Evolutionary conservation across 30 jellyfish, hydroid and myxozoan genomes (phyloP), one percentile per base, ranked within the genome.

Genomic region (Catostylus mosaicus): DNA sequence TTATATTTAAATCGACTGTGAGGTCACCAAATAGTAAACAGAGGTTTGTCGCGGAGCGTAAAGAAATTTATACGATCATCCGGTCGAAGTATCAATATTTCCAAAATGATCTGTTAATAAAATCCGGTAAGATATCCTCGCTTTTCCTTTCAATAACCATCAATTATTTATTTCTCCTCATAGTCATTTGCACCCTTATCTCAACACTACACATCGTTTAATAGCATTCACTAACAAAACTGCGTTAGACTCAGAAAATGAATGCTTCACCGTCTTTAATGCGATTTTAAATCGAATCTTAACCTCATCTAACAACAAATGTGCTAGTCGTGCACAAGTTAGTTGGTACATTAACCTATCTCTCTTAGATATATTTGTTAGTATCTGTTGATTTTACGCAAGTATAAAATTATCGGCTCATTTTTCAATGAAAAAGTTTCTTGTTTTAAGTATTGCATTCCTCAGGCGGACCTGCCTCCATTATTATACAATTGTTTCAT

Each of bases 21-120:
- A 68, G 80, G 80, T 61, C 80, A 68, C 62, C 30, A 34, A 68
- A 68, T 48, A 38, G 80, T 68, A 68, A 68, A 68, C 80, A 68
- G 37, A 23, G 30, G 47, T 36, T 43, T 30, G 29, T 36, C n/a
- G 77, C 77, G 47, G 47, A 43, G 51, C 29, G 31, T 1, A 68
- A 43, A 29, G 18, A 37, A 48, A 18, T 68, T 68, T 26, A 23
- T 23, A 61, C 36, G 74, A 61, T 61, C 74, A 61, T 8, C 56
- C 56, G 56, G 71, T 4, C 71, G 37, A 59, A n/a, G 71, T 23
- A 59, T 26, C n/a, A 59, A n/a, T 22, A 26, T 23, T 9, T 20
- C 24, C 71, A 59, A 59, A 59, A 59, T 59, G 71, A 59, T 22
- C 71, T 59, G 71, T 59, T 59, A 26, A 2, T 59, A 59, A 7